Evolutionary conservation across 2,797 vertebrate species (phyloP).

Genomic region (Argentina silus): DNA sequence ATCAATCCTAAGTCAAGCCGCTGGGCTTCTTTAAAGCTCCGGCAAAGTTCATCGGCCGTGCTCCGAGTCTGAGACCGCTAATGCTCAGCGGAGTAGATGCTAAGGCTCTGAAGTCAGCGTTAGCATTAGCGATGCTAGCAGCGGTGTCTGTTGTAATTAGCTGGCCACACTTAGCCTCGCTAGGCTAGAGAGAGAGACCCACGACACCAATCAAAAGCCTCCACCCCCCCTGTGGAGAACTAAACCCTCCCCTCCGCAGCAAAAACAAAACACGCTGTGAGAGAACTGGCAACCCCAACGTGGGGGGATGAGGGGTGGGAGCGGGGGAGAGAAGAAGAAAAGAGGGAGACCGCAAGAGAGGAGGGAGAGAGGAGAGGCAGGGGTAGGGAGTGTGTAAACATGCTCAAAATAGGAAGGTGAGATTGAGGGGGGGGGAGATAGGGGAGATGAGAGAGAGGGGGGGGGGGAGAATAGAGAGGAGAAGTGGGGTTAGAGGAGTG

Average conservation of each 20-base stretch:
- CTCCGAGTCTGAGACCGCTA: no score
- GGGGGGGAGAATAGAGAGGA: conserved; percentile 26
- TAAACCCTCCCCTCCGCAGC: conserved; percentile 9
- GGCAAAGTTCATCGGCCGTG: no score
- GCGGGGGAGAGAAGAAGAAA: neutral
- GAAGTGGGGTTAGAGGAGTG: conserved; percentile 16
- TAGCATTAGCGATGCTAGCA: no score
- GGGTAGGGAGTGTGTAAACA: neutral
- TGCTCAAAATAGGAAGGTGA: neutral
- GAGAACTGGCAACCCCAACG: conserved; percentile 5
- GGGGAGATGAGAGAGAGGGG: conserved; percentile 35
- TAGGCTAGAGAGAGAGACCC: conserved; percentile 37
- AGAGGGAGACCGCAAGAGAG: neutral
- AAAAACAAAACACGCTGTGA: conserved; percentile 20
- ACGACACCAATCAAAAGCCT: conserved; percentile 21
- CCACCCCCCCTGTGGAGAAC: conserved; percentile 10
- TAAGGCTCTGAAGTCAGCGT: no score
- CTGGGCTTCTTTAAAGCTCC: no score
- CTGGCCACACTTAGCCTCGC: conserved; percentile 35
- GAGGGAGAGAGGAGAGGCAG: neutral
- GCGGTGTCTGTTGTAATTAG: conserved; percentile 37
- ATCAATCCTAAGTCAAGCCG: no score
- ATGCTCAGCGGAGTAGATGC: no score
- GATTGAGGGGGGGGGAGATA: conserved; percentile 2
- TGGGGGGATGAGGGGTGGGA: neutral